A percentile compares a stretch with the other conserved stretches of the same genome.
Evolutionary conservation across 2,797 vertebrate genomes (phyloP).

Genomic region (Tamandua tetradactyla): DNA sequence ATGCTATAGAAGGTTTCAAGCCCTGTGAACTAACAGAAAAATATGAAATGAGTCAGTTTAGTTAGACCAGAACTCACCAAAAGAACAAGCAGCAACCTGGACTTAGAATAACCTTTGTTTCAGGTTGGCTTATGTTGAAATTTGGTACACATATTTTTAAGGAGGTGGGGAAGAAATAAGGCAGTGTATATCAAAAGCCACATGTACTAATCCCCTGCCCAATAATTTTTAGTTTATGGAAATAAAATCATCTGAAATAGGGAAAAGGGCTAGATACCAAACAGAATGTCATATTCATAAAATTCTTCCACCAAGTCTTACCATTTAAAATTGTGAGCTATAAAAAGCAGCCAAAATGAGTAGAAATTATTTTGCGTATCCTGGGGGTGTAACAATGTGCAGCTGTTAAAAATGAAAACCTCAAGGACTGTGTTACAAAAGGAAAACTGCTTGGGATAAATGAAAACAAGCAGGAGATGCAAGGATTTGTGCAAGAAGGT

Average conservation of each 20-base stretch:
- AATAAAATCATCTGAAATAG: background rate
- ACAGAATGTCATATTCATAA: background rate
- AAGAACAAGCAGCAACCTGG: background rate
- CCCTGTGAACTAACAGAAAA: background rate
- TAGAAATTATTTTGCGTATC: background rate
- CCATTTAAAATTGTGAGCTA: background rate
- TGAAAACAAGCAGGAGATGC: background rate
- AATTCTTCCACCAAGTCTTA: background rate
- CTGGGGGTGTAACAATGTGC: background rate
- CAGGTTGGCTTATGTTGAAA: background rate
- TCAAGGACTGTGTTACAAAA: background rate
- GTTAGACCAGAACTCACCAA: background rate
- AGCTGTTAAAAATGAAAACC: background rate
- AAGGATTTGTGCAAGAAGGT: background rate
- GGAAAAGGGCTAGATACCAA: background rate
- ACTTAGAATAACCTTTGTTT: constrained; percentile 4
- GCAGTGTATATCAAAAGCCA: background rate
- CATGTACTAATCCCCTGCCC: background rate
- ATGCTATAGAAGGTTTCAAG: background rate
- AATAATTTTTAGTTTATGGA: background rate
- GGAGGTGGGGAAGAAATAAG: background rate
- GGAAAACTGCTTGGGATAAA: background rate
- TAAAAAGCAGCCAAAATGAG: background rate
- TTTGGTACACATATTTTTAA: background rate
- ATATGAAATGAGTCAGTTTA: background rate